Conservation (phyloP, 2,888 invertebrate species). For the Poecilobothrus nobilitatus region DNA sequence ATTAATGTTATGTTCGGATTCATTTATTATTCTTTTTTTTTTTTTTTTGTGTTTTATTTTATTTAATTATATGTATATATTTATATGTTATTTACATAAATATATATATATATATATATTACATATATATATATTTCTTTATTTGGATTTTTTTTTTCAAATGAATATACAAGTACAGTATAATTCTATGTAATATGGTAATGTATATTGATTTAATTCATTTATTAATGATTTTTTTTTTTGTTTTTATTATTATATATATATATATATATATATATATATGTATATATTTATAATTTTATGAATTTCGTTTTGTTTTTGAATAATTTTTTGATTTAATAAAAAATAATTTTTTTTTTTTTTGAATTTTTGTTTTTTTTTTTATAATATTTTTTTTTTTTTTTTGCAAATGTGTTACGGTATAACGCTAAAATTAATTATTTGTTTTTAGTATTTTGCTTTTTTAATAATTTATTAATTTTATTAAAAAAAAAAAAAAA, state of each 20-base stretch:
- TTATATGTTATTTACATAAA: constrained; percentile 13
- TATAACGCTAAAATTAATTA: neutral
- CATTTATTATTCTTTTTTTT: constrained; percentile 14
- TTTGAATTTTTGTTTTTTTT: too few relatives aligned
- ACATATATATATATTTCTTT: neutral
- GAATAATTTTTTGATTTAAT: constrained; percentile 10
- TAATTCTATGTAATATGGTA: too few relatives aligned
- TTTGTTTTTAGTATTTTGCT: constrained; percentile 12
- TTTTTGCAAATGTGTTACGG: constrained; percentile 10
- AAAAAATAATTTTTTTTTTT: constrained; percentile 14
- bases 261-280: too few relatives aligned
- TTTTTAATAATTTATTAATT: constrained; percentile 14
- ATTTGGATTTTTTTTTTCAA: neutral
- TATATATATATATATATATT: constrained; percentile 5
- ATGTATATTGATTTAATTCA: neutral
- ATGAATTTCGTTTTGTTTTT: constrained; percentile 16
- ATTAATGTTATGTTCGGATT: constrained; percentile 23
- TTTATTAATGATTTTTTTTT: neutral
- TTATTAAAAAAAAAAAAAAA: neutral
- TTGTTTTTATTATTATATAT: too few relatives aligned
- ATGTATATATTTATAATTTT: constrained; percentile 19
- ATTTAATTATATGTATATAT: constrained; percentile 12
- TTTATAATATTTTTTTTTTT: constrained; percentile 13
- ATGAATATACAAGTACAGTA: too few relatives aligned
- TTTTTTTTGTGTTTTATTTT: constrained; percentile 19